These are phyloP conservation scores for Siphlonurus alternatus DNA, from an alignment of 2,888 invertebrate species.

Conservation along the genomic window DNA sequence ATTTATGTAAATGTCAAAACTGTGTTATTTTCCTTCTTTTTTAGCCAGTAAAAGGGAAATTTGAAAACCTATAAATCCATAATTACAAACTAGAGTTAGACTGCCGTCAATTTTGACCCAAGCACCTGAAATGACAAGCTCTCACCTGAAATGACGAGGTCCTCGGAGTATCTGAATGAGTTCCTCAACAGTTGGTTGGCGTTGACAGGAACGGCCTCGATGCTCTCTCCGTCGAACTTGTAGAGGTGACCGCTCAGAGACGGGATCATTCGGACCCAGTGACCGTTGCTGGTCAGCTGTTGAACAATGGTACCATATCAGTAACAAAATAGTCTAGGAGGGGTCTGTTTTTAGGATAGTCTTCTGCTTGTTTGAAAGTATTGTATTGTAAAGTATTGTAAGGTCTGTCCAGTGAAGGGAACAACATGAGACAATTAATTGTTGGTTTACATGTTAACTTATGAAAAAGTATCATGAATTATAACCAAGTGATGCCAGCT, in stretches of 20 bases:
- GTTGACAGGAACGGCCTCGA: constrained; percentile 74
- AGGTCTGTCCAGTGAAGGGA: no score
- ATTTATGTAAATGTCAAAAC: no score
- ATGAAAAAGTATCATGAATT: no score
- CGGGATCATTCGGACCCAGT: constrained; percentile 79
- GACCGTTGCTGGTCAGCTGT: constrained; percentile 64
- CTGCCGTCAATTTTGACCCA: no score
- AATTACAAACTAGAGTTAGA: no score
- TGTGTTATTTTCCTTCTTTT: no score
- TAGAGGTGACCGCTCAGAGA: constrained; percentile 83
- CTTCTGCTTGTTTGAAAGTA: constrained; percentile 4
- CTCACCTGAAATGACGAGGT: constrained; percentile 66
- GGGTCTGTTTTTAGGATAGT: constrained; percentile 4
- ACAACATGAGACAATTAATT: neutral
- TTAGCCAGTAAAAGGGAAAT: no score
- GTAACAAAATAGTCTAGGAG: constrained; percentile 8
- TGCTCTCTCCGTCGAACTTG: constrained; percentile 73
- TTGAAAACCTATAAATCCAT: no score
- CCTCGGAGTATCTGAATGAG: constrained; percentile 72
- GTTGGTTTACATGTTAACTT: neutral
- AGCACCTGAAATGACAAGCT: no score
- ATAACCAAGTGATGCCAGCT: no score
- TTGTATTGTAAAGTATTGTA: neutral
- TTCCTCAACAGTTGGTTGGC: constrained; percentile 66
- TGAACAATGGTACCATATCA: constrained; percentile 17